Percentiles rank a stretch among this genome's conserved stretches.
These are phyloP conservation scores for Istiophorus platypterus DNA, from an alignment of 2,113 vertebrate species.

Conservation along the genomic window DNA sequence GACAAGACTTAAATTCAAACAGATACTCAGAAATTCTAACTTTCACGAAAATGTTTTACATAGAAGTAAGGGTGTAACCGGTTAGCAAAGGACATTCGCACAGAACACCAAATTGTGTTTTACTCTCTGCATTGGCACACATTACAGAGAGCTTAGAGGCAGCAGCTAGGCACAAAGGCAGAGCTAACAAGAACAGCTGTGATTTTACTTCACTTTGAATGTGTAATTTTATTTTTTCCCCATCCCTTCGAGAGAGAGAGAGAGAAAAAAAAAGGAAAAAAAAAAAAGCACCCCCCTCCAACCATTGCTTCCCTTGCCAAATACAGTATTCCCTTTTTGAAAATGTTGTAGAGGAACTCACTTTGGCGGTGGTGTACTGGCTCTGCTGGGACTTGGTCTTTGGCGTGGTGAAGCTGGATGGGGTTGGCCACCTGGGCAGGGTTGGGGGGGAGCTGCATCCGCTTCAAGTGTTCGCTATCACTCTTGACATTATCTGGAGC, in stretches of 20 bases:
- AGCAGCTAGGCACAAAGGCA: constrained; percentile 24
- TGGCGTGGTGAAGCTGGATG: constrained; percentile 74
- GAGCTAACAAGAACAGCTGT: constrained; percentile 9
- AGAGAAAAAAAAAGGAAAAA: no score
- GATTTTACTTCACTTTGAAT: neutral
- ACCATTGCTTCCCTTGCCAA: neutral
- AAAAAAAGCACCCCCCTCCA: neutral
- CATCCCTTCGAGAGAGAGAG: neutral
- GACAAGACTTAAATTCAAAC: constrained; percentile 25
- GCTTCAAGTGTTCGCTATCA: constrained; percentile 71
- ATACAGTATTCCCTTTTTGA: neutral
- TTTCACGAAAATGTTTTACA: constrained; percentile 11
- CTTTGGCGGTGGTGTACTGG: constrained; percentile 83
- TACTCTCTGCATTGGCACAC: constrained; percentile 2
- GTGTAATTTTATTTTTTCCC: neutral
- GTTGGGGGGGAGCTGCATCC: constrained; percentile 86
- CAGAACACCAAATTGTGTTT: constrained; percentile 14
- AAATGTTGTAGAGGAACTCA: constrained; percentile 69
- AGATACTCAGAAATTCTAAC: constrained; percentile 1
- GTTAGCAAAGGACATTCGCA: constrained; percentile 21
- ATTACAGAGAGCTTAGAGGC: constrained; percentile 20
- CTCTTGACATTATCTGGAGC: constrained; percentile 76
- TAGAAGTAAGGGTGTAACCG: constrained; percentile 6
- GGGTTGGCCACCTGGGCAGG: constrained; percentile 86
- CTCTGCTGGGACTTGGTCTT: constrained; percentile 79